phyloP scores from a whole-genome alignment of 2,113 vertebrate genomes.

The Sialia sialis region DNA sequence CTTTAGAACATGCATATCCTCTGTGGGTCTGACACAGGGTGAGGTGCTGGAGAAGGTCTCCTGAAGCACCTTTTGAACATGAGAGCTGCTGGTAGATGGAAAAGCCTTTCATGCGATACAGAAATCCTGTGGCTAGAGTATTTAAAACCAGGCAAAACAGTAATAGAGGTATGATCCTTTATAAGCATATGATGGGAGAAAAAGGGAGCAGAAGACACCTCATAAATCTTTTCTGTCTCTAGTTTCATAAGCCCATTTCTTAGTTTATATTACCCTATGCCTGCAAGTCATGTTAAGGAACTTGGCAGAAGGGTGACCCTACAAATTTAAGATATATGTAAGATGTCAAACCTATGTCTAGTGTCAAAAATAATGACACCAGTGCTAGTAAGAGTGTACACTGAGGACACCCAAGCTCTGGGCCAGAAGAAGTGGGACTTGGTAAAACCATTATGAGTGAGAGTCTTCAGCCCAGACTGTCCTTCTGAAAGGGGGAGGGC shows the following conservation, averaged over 20 bases:
- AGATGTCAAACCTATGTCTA: accelerated
- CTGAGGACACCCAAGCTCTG: background rate
- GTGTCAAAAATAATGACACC: background rate
- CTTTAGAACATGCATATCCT: background rate
- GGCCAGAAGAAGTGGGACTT: background rate
- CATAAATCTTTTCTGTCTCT: background rate
- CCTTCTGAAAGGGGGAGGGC: background rate
- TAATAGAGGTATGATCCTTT: background rate
- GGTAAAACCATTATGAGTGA: background rate
- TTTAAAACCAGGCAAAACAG: background rate
- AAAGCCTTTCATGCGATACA: background rate
- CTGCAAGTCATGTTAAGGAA: background rate
- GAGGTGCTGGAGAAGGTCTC: background rate
- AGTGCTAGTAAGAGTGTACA: background rate
- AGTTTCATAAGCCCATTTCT: background rate
- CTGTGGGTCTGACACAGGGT: background rate
- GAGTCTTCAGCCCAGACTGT: background rate
- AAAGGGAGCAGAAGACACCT: background rate
- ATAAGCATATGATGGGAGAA: background rate
- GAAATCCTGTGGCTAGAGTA: background rate
- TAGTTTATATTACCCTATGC: background rate
- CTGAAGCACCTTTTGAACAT: background rate
- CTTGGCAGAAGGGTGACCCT: background rate
- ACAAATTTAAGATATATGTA: background rate
- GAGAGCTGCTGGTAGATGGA: background rate